phyloP scores from a whole-genome alignment of 2,797 vertebrate species.

The Sciaenops ocellatus region DNA sequence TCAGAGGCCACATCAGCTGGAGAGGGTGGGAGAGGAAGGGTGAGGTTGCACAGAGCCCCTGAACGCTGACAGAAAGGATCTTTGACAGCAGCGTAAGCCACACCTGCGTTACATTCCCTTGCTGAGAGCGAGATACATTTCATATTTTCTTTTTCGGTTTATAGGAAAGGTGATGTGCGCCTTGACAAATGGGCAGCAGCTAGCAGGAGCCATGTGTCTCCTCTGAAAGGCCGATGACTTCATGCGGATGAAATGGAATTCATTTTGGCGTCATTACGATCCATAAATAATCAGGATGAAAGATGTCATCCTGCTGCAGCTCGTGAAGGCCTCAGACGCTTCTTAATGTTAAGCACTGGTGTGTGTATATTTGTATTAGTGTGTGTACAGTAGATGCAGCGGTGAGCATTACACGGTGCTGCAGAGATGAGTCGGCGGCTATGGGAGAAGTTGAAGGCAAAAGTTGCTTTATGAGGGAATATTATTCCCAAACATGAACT shows the following conservation, averaged over 20 bases:
- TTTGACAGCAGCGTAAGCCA: constrained; percentile 51
- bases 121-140: constrained; percentile 43
- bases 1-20: constrained; percentile 57
- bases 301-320: constrained; percentile 65
- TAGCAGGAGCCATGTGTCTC: constrained; percentile 61
- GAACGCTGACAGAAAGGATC: constrained; percentile 58
- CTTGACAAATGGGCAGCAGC: constrained; percentile 51
- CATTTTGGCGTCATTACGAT: constrained; percentile 56
- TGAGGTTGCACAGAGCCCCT: constrained; percentile 52
- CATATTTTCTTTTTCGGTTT: constrained; percentile 39
- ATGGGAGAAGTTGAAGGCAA: constrained; percentile 34
- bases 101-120: constrained; percentile 55
- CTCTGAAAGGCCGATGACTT: constrained; percentile 67
- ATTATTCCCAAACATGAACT: constrained; percentile 50
- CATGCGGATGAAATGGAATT: constrained; percentile 77
- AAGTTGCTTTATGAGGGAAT: constrained; percentile 34
- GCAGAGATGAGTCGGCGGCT: constrained; percentile 25
- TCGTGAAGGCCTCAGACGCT: constrained; percentile 19
- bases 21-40: constrained; percentile 57
- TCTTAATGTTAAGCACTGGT: constrained; percentile 17
- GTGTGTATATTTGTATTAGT: constrained; percentile 13
- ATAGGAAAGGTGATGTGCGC: constrained; percentile 42
- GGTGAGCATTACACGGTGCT: constrained; percentile 19
- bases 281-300: constrained; percentile 76
- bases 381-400: background rate